These are phyloP conservation scores for Argyresthia albistria DNA, from an alignment of 2,888 invertebrate species.

Conservation along the genomic window DNA sequence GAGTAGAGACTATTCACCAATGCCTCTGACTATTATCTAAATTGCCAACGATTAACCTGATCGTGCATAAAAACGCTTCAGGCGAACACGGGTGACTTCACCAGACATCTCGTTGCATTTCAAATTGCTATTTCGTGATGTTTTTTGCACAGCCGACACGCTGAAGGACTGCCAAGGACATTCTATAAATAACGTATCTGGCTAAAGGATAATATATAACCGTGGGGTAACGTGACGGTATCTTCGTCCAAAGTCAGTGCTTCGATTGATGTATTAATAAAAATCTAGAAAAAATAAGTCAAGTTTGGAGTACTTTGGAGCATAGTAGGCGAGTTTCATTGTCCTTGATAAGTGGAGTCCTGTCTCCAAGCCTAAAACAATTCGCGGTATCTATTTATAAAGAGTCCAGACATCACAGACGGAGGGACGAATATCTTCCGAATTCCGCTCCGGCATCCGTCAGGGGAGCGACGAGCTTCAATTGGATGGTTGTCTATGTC, in stretches of 20 bases:
- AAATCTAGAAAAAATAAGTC: no score
- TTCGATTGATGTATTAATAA: no score
- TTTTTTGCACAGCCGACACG: constrained; percentile 18
- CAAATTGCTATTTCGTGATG: constrained; percentile 26
- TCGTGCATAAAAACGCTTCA: constrained; percentile 14
- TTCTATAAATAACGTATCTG: neutral
- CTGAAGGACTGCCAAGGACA: constrained; percentile 27
- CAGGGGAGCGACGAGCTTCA: constrained; percentile 28
- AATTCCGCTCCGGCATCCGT: constrained; percentile 34
- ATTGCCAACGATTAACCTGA: constrained; percentile 36
- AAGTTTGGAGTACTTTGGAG: no score
- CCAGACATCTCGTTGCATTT: constrained; percentile 25
- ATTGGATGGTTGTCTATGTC: constrained; percentile 27
- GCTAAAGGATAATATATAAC: no score
- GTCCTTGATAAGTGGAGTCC: no score
- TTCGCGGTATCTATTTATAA: constrained; percentile 3
- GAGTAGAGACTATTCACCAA: constrained; percentile 19
- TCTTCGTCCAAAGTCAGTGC: no score
- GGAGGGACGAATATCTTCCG: constrained; percentile 30
- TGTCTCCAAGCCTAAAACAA: neutral
- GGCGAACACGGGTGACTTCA: constrained; percentile 25
- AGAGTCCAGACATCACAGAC: constrained; percentile 13
- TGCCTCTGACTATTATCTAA: constrained; percentile 38
- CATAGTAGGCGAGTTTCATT: no score
- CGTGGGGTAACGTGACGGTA: no score